These are phyloP conservation scores for Columba janthina DNA, from an alignment of 2,113 vertebrate species.

Conservation along the genomic window DNA sequence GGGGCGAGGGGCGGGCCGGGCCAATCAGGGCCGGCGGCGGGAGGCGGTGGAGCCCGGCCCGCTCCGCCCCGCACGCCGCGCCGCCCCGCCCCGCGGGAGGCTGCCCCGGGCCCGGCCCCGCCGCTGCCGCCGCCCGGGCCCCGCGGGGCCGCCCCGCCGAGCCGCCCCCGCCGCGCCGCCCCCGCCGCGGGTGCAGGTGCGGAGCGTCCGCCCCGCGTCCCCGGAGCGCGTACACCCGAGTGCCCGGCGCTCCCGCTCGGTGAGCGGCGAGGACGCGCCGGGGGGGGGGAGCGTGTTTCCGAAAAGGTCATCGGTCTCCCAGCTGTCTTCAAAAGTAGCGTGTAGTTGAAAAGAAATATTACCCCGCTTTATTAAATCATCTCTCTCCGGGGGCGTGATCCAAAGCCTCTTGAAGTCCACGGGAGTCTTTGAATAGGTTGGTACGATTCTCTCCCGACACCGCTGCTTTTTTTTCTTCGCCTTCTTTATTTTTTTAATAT, in stretches of 20 bases:
- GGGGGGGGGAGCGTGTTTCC: background rate
- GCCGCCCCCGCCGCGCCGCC: background rate
- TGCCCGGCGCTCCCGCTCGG: background rate
- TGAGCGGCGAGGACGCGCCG: background rate
- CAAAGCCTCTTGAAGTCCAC: background rate
- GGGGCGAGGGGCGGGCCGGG: slow-evolving; percentile 64
- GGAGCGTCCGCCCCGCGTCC: background rate
- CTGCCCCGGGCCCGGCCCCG: no score
- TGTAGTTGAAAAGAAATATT: background rate
- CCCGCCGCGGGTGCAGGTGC: background rate
- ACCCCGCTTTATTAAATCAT: background rate
- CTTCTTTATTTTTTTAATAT: background rate
- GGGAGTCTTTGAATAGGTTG: background rate
- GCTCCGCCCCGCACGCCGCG: background rate
- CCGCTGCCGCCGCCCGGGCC: no score
- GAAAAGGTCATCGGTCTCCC: background rate
- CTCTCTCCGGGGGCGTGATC: background rate
- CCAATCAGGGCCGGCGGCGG: slow-evolving; percentile 33
- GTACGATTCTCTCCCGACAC: background rate
- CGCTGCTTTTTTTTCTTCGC: background rate
- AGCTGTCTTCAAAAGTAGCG: background rate
- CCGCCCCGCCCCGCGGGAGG: background rate
- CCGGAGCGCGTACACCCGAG: background rate
- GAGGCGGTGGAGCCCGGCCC: background rate
- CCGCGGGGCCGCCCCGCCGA: no score